These are phyloP conservation scores for Mohoua ochrocephala DNA, from an alignment of 2,113 vertebrate species.

Conservation along the genomic window DNA sequence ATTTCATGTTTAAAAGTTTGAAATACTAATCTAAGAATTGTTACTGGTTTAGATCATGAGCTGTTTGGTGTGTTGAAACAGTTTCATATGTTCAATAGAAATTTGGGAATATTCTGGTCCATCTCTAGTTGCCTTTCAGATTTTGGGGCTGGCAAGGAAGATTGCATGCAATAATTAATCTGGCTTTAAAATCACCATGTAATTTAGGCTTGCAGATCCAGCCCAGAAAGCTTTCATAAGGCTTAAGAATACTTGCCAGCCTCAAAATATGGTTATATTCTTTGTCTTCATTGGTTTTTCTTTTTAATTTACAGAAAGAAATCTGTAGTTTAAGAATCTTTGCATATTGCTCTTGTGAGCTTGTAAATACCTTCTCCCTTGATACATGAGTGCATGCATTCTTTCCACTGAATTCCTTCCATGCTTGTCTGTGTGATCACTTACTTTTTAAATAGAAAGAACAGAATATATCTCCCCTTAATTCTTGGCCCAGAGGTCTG, in stretches of 20 bases:
- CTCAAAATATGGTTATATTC: neutral
- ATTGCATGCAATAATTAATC: neutral
- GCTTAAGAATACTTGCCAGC: neutral
- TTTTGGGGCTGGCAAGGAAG: neutral
- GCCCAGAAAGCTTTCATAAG: neutral
- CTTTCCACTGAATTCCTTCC: neutral
- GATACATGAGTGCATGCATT: neutral
- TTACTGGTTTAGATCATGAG: neutral
- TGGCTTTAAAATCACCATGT: neutral
- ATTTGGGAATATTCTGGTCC: neutral
- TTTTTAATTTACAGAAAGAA: neutral
- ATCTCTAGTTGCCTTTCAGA: neutral
- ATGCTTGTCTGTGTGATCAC: neutral
- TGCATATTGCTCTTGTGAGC: neutral
- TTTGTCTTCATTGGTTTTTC: neutral
- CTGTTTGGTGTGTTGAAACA: neutral
- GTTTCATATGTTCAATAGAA: neutral
- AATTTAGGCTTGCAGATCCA: neutral
- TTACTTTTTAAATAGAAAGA: neutral
- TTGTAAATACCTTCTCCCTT: neutral
- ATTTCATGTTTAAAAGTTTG: neutral
- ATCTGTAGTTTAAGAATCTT: neutral
- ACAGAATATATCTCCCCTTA: neutral
- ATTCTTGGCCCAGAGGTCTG: slow-evolving; percentile 26
- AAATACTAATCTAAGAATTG: neutral